A percentile compares a stretch with the other conserved stretches of the same genome.
Conservation (phyloP, 2,113 vertebrate genomes). For the Sprattus sprattus region DNA sequence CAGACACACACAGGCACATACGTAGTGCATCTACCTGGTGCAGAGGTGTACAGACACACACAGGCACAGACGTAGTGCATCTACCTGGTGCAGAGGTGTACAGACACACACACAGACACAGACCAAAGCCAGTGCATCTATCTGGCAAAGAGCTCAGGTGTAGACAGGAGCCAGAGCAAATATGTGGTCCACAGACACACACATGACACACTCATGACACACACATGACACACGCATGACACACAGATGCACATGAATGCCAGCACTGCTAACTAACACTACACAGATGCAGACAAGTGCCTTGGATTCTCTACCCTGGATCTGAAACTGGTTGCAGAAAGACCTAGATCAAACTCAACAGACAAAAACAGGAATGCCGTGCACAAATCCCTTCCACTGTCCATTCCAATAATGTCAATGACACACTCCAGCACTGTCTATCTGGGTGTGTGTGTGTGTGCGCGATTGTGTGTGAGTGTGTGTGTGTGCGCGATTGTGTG, state of each 20-base stretch:
- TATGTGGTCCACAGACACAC: not conserved
- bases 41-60: not conserved
- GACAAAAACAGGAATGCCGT: not conserved
- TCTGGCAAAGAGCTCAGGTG: not conserved
- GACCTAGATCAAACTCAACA: not conserved
- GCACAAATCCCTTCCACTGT: not conserved
- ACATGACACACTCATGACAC: not conserved
- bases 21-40: too few species aligned
- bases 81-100: not conserved
- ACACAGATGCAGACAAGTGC: too few species aligned
- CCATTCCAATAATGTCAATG: not conserved
- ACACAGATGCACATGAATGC: not conserved
- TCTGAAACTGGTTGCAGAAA: not conserved
- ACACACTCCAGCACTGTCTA: not conserved
- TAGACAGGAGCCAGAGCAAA: not conserved
- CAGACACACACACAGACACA: not conserved
- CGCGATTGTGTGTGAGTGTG: not conserved
- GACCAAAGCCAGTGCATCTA: not conserved
- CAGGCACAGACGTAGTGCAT: not conserved
- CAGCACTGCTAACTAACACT: too few species aligned
- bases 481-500: not conserved
- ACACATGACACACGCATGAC: not conserved
- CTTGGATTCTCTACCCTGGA: not conserved
- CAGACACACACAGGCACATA: not conserved
- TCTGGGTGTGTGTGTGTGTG: not conserved